Percentiles rank a stretch among this genome's conserved stretches.
Evolutionary conservation across 2,888 invertebrate species (phyloP).

Genomic region (Philonicus albiceps): DNA sequence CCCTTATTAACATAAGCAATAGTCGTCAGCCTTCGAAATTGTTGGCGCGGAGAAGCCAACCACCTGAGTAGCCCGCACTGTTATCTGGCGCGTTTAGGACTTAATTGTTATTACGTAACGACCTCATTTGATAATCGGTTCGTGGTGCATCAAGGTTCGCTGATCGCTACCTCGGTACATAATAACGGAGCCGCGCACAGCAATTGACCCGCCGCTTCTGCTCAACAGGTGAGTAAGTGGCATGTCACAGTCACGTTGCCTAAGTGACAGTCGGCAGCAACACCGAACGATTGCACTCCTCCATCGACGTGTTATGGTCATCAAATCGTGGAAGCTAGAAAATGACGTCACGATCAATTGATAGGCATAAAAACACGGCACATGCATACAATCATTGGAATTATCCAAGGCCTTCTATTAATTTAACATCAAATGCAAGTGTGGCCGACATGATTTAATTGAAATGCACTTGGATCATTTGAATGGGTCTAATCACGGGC

Average conservation of each 20-base stretch:
- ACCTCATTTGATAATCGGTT: conserved; percentile 19
- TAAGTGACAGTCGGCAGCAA: background rate
- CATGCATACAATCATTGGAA: background rate
- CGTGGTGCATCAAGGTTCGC: conserved; percentile 13
- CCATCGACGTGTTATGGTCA: background rate
- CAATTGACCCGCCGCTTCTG: conserved; percentile 1
- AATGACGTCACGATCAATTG: conserved; percentile 4
- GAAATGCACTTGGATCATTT: background rate
- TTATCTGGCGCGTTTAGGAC: background rate
- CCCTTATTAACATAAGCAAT: background rate
- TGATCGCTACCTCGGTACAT: background rate
- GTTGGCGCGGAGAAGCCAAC: background rate
- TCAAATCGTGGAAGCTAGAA: background rate
- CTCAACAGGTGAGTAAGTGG: background rate
- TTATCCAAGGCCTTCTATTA: conserved; percentile 10
- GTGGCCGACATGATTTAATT: conserved; percentile 6
- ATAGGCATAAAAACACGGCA: background rate
- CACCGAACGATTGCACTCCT: background rate
- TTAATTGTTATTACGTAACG: conserved; percentile 6
- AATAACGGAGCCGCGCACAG: background rate
- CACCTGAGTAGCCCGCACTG: background rate
- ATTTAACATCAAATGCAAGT: background rate
- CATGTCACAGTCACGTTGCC: background rate
- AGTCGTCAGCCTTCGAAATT: background rate
- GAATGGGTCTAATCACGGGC: background rate